Base-by-base conservation (phyloP, 2,888 invertebrate species). In the Nemurella pictetii region DNA sequence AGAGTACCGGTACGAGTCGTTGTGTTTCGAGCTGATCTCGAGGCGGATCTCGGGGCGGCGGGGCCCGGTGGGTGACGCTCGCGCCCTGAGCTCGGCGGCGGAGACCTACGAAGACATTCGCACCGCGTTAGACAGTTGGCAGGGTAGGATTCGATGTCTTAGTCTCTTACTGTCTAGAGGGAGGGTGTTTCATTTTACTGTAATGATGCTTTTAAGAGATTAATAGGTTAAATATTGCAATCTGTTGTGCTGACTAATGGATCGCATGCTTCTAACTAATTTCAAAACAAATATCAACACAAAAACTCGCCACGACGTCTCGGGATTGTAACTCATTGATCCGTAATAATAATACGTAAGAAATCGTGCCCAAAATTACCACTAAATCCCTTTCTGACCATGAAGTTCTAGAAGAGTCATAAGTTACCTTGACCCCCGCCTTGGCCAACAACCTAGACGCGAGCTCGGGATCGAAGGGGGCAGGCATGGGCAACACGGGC, bases 401-500 rank as follows among this genome's bases (percentile, higher is more conserved):
- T 75, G 78, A 83, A 36, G 83, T 36, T 81, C 74, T 29, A 35
- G 80, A 80, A 80, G 80, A 35, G 55, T 82, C 25, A 84, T 29
- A 77, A 27, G 72, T 95, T 84, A 96, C 96, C 90, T 96, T 96
- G 12, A 97, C 96, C 12, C 97, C 97, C 0, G 97, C 97, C 90
- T 97, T 97, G 72, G 96, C 96, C 87, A 97, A 91, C 86, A 97
- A 91, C 87, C 96, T 94, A 91, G 95, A 95, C 85, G 97, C 97
- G 83, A 97, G 92, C 87, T 97, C 97, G 0, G 97, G 97, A 90
- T 97, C 97, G 90, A 97, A 97, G 28, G 97, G 94, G 86, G 96
- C 96, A 28, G 97, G 97, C 97, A 97, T 97, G 86, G 97, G 97
- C 87, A 97, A 91, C 77, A 97, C 97, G 12, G 97, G 97, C 88